Base-by-base conservation (phyloP, 2,797 vertebrate genomes). In the Neoniphon sammara region DNA sequence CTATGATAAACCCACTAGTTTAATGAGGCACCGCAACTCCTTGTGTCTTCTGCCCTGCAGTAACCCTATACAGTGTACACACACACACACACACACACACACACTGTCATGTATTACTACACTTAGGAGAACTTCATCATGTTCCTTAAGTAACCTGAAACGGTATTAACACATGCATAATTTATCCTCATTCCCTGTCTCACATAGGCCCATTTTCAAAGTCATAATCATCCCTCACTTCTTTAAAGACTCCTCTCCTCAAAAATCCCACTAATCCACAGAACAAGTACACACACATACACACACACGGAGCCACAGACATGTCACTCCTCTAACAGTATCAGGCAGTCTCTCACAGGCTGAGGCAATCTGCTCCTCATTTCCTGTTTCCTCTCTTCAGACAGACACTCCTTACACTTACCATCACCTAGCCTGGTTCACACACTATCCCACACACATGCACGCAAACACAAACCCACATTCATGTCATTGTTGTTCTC, bases 341-440 rank as follows among this genome's bases (percentile, higher is more conserved):
- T 73, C 36, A 78, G 77, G 60, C 64, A 52, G 66, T 70, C 31
- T 68, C 73, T 68, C 68, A 47, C 25, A 66, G 27, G 70, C 20
- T 23, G 7, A 0, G 46, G 67, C 30, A 87, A 85, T 85, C 90
- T 93, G 89, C 81, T 90, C 58, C 70, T 72, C 73, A 88, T 92
- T 91, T 89, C 73, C 79, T 61, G 76, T 50, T 85, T 84, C 72
- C 78, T 78, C 57, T 64, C 77, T 77, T 75, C 53, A 78, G 56
- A 75, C 60, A 76, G 63, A 77, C 59, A 73, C 42, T 66, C 18
- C 63, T 50, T 50, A 46, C 42, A 75, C 53, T 58, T 50, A 61
- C 31, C 34, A 62, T 77, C 52, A 82, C 66, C 73, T 10, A 34
- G 21, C 31, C 54, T 63, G 49, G 77, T 75, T 68, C 66, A 78